Base-by-base conservation (phyloP, 2,888 invertebrate species). In the Caenorhabditis panamensis region DNA sequence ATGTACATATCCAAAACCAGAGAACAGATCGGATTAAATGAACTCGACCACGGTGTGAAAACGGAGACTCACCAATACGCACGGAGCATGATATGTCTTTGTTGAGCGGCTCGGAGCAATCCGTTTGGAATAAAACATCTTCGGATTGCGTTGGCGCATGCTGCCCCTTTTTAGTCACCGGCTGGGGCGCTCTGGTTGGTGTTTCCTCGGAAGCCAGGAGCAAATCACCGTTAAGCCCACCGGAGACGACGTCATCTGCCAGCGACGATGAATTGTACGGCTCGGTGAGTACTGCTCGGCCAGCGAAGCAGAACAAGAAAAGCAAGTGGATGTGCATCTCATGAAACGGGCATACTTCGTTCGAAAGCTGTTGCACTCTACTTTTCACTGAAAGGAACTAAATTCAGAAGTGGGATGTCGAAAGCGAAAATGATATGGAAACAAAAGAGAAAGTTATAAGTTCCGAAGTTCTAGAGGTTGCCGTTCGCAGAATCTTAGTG, bases 1-100 rank as follows among this genome's bases (percentile, higher is more conserved):
- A 4, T 13, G 13, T 41, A 41, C 41, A 41, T 41, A 41, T 11
- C 41, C 41, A 41, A 13, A 41, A 41, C 13, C 41, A 41, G 41
- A 41, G 41, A 41, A 41, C 41, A 41, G 41, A 41, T 2, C 2
- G 13, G 41, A 41, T 41, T 41, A 41, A 6, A 41, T 2, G 11
- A 13, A 41, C 8, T 41, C 11, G 13, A 41, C 8, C 13, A 41
- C 13, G 8, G 41, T 13, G 31, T n/a, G 8, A 54, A 26, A 37
- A 41, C 8, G n/a, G 11, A 41, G 2, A 67, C 80, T 64, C 13
- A 88, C 88, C 84, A 59, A 85, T 72, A 41, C 84, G 68, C 4
- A 87, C 87, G 1, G 84, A 82, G 64, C 88, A 88, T n/a, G 83
- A 78, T 59, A 87, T 82, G 62, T 88, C 87, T 69, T 82, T 82